Evolutionary conservation across 2,113 vertebrate species (phyloP).

Genomic region (Canis aureus): DNA sequence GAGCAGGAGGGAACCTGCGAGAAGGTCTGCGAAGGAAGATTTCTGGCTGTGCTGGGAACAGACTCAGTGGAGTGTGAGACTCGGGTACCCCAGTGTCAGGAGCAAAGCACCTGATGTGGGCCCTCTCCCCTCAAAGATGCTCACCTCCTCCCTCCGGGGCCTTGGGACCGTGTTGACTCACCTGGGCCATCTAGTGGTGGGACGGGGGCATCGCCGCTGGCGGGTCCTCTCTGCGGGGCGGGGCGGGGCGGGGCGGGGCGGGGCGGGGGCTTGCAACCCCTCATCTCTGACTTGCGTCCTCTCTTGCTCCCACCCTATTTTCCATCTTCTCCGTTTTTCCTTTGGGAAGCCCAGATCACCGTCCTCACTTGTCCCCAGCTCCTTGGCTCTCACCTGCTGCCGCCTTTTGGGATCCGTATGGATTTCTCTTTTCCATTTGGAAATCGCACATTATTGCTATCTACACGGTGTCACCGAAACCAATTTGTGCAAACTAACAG

Average conservation of each 20-base stretch:
- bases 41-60: not conserved
- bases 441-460: conserved; percentile 67
- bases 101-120: not conserved
- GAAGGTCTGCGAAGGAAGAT: not conserved
- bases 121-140: rapidly evolving
- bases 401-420: conserved; percentile 20
- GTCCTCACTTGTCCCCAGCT: not conserved
- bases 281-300: not conserved
- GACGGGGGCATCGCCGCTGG: not conserved
- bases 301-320: not conserved
- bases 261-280: rapidly evolving
- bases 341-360: not conserved
- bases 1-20: not conserved
- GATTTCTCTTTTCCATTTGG: conserved; percentile 61
- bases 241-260: no score
- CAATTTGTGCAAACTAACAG: conserved; percentile 69
- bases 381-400: conserved; percentile 22
- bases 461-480: conserved; percentile 75
- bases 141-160: not conserved
- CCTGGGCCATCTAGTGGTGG: conserved; percentile 73
- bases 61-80: not conserved
- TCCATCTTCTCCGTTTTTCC: not conserved
- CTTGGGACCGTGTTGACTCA: conserved; percentile 47
- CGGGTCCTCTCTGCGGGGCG: not conserved
- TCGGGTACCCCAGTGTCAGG: not conserved